phyloP scores from a whole-genome alignment of 1,140 invertebrate genomes.

The Caligus rogercresseyi region DNA sequence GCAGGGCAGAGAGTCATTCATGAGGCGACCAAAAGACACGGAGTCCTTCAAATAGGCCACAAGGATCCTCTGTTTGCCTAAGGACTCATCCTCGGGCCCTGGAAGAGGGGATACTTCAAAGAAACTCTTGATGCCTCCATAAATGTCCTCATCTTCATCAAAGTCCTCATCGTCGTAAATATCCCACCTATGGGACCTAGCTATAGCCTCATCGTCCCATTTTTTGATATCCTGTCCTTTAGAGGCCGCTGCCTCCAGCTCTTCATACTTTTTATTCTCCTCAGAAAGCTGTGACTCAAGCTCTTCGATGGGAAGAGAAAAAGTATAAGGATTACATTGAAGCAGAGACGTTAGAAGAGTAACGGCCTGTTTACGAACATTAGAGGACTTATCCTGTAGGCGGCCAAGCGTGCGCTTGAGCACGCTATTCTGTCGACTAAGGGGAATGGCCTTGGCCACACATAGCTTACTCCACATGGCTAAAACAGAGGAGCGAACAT shows the following conservation, averaged over 20 bases:
- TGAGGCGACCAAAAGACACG: slow-evolving; percentile 42
- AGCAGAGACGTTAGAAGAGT: slow-evolving; percentile 51
- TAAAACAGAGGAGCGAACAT: slow-evolving; percentile 50
- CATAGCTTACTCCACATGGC: slow-evolving; percentile 55
- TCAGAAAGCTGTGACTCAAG: too few relatives aligned
- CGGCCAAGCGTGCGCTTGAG: slow-evolving; percentile 43
- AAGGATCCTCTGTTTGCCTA: slow-evolving; percentile 31
- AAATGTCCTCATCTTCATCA: too few relatives aligned
- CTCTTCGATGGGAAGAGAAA: slow-evolving; percentile 36
- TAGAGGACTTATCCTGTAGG: slow-evolving; percentile 52
- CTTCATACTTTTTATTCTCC: too few relatives aligned
- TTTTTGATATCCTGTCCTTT: too few relatives aligned
- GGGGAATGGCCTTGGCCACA: slow-evolving; percentile 48
- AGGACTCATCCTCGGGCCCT: too few relatives aligned
- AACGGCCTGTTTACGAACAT: slow-evolving; percentile 56
- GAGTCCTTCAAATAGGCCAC: slow-evolving; percentile 37
- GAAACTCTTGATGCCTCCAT: too few relatives aligned
- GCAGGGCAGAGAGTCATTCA: slow-evolving; percentile 48
- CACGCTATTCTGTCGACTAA: slow-evolving; percentile 42
- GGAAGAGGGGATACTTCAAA: too few relatives aligned
- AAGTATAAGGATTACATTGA: slow-evolving; percentile 46
- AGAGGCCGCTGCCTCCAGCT: too few relatives aligned
- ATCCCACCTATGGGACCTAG: slow-evolving; percentile 15
- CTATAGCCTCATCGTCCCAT: slow-evolving; percentile 23
- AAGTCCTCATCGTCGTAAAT: slow-evolving; percentile 20